These are phyloP conservation scores for Piprites chloris DNA, from an alignment of 2,113 vertebrate genomes.

Conservation along the genomic window DNA sequence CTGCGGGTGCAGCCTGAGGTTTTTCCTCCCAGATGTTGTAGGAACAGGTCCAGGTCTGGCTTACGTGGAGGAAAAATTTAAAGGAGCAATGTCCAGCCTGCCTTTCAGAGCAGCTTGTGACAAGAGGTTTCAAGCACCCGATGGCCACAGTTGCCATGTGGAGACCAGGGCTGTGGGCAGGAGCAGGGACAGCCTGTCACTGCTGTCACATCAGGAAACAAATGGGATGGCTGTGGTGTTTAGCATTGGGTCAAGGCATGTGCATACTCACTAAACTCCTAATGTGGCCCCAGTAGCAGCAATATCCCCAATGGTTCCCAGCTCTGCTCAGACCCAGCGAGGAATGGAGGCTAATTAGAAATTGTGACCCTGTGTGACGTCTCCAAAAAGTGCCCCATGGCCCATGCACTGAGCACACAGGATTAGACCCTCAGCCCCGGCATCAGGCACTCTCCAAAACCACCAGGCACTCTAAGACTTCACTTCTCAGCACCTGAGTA, in stretches of 20 bases:
- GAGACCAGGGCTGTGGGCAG: background rate
- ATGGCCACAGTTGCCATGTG: background rate
- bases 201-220: background rate
- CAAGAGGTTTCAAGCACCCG: background rate
- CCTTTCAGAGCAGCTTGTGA: background rate
- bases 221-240: background rate
- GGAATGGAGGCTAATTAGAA: background rate
- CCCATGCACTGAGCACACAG: background rate
- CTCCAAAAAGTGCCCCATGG: no score
- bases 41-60: background rate
- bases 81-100: background rate
- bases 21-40: background rate
- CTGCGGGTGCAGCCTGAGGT: background rate
- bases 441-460: background rate
- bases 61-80: background rate
- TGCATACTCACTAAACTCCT: background rate
- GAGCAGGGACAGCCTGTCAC: background rate
- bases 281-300: accelerated
- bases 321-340: background rate
- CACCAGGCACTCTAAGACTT: background rate
- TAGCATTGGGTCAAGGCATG: background rate
- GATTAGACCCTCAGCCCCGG: background rate
- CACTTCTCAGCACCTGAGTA: background rate
- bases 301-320: accelerated
- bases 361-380: accelerated